Evolutionary conservation across 2,797 vertebrate genomes (phyloP).

Genomic region (Lates japonicus): DNA sequence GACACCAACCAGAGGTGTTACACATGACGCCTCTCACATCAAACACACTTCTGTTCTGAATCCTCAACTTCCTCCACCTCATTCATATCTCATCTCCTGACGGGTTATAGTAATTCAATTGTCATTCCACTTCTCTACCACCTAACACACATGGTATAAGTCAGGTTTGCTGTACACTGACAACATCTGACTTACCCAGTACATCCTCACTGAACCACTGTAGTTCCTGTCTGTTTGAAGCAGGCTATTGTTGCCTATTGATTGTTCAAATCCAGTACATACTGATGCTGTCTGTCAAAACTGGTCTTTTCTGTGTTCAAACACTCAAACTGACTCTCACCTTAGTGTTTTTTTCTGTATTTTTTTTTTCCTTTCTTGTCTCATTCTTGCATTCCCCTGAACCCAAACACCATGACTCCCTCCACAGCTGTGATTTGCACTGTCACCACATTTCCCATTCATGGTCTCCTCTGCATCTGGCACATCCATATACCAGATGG

Average conservation of each 20-base stretch:
- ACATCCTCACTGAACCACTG: conserved; percentile 5
- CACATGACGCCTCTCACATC: background rate
- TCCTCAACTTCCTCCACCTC: background rate
- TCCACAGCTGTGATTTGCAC: background rate
- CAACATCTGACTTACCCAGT: background rate
- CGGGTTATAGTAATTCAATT: background rate
- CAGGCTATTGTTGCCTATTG: background rate
- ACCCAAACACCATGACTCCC: background rate
- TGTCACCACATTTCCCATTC: background rate
- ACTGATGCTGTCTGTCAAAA: background rate
- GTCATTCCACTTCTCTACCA: background rate
- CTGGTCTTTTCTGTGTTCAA: background rate
- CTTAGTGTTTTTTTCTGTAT: too few relatives aligned
- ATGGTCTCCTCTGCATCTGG: background rate
- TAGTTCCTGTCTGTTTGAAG: conserved; percentile 6
- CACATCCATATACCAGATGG: background rate
- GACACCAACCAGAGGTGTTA: background rate
- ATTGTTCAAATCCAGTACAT: background rate
- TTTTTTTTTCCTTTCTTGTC: background rate
- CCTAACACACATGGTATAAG: background rate
- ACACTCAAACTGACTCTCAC: background rate
- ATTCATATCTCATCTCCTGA: background rate
- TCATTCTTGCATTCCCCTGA: background rate
- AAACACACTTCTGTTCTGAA: background rate
- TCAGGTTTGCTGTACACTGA: background rate